Evolutionary conservation across 2,888 invertebrate genomes (phyloP).

Genomic region (Pristionchus entomophagus): DNA sequence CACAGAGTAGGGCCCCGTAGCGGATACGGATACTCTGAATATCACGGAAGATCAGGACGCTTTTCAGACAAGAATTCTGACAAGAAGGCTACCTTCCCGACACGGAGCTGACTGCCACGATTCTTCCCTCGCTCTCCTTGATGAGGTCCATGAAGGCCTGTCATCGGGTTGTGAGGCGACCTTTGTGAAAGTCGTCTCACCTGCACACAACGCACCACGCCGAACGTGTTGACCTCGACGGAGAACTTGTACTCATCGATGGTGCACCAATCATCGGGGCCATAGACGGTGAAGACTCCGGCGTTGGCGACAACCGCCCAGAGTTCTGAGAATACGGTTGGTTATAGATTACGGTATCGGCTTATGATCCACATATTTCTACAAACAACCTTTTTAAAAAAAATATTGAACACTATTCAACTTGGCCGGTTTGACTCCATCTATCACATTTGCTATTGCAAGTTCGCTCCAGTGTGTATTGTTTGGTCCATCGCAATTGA

Average conservation of each 20-base stretch:
- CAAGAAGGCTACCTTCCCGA: slow-evolving; percentile 70
- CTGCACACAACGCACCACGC: slow-evolving; percentile 77
- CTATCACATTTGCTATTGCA: no score
- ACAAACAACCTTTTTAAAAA: no score
- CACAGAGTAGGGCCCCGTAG: slow-evolving; percentile 53
- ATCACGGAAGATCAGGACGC: no score
- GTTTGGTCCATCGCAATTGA: no score
- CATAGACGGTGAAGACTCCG: slow-evolving; percentile 87
- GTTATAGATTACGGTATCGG: no score
- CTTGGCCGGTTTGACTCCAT: no score
- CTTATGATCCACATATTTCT: no score
- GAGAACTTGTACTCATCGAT: slow-evolving; percentile 84
- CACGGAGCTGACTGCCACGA: slow-evolving; percentile 77
- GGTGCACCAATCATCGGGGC: slow-evolving; percentile 92
- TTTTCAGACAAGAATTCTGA: neutral
- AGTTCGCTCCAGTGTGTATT: no score
- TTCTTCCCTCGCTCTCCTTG: slow-evolving; percentile 75
- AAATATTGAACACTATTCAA: no score
- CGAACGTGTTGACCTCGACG: slow-evolving; percentile 85
- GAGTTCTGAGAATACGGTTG: slow-evolving; percentile 80
- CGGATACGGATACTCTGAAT: slow-evolving; percentile 23
- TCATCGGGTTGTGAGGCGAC: neutral
- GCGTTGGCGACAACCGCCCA: slow-evolving; percentile 95
- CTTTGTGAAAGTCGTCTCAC: slow-evolving; percentile 45
- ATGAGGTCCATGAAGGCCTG: slow-evolving; percentile 69